Conservation (phyloP, 2,113 vertebrate genomes). For the Amblyornis subalaris region DNA sequence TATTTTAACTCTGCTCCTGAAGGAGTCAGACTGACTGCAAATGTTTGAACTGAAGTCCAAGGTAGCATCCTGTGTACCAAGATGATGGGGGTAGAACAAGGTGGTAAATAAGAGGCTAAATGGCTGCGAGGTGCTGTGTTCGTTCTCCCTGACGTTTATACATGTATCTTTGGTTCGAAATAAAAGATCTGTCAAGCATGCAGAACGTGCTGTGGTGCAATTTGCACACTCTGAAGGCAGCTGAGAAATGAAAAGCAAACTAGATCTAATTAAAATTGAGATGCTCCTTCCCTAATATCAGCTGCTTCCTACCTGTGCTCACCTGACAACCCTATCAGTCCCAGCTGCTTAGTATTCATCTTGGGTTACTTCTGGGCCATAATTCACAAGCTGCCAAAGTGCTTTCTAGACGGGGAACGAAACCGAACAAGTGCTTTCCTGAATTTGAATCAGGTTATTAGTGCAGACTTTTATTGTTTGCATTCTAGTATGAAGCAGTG, state of each 20-base stretch:
- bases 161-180: neutral
- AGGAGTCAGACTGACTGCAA: neutral
- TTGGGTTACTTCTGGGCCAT: neutral
- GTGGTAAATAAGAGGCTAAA: neutral
- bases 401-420: neutral
- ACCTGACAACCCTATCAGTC: neutral
- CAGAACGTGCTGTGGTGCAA: neutral
- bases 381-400: neutral
- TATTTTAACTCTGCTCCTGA: neutral
- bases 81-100: neutral
- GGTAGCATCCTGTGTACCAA: neutral
- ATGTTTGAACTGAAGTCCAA: neutral
- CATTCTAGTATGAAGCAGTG: neutral
- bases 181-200: neutral
- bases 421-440: neutral
- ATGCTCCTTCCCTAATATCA: neutral
- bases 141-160: neutral
- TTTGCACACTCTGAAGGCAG: neutral
- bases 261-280: neutral
- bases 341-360: neutral
- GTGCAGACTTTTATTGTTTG: neutral
- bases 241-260: neutral
- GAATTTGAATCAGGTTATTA: constrained; percentile 16
- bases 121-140: neutral
- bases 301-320: neutral